Conservation (phyloP, 2,888 invertebrate genomes). For the Phyllotreta cruciferae region DNA sequence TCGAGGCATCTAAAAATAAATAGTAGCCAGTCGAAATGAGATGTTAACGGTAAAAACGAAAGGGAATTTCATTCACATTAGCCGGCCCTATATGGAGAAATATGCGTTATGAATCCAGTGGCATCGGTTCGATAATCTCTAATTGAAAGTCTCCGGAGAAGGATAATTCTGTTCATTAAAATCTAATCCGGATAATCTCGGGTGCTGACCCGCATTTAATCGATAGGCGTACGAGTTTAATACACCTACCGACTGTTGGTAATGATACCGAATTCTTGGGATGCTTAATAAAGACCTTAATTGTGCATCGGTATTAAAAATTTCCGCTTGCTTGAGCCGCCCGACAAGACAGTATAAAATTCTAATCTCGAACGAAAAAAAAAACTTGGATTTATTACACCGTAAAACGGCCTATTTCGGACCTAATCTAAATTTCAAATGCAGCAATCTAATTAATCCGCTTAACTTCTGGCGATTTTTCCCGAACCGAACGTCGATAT, state of each 20-base stretch:
- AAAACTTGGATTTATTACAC: slow-evolving; percentile 34
- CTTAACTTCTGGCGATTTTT: slow-evolving; percentile 28
- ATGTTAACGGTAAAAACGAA: too few relatives aligned
- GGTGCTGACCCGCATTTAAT: slow-evolving; percentile 18
- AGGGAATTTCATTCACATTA: too few relatives aligned
- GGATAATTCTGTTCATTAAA: slow-evolving; percentile 9
- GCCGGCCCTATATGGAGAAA: too few relatives aligned
- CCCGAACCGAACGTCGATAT: slow-evolving; percentile 7
- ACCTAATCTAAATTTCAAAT: slow-evolving; percentile 40
- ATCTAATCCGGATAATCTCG: slow-evolving; percentile 14
- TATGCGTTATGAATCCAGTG: too few relatives aligned
- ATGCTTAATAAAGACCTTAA: slow-evolving; percentile 49
- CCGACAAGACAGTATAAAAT: slow-evolving; percentile 34
- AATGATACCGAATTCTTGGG: slow-evolving; percentile 43
- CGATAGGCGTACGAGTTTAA: slow-evolving; percentile 8
- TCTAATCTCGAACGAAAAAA: slow-evolving; percentile 16
- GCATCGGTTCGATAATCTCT: too few relatives aligned
- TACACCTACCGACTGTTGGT: slow-evolving; percentile 33
- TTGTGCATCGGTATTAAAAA: slow-evolving; percentile 52
- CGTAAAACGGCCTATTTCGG: slow-evolving; percentile 35
- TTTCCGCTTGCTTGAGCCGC: slow-evolving; percentile 50
- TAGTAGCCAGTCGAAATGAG: too few relatives aligned
- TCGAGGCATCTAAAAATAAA: slow-evolving; percentile 2
- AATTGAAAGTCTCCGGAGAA: background rate
- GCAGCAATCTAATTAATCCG: slow-evolving; percentile 23